Evolutionary conservation across 2,888 invertebrate species (phyloP).

Genomic region (Aphodius sticticus): DNA sequence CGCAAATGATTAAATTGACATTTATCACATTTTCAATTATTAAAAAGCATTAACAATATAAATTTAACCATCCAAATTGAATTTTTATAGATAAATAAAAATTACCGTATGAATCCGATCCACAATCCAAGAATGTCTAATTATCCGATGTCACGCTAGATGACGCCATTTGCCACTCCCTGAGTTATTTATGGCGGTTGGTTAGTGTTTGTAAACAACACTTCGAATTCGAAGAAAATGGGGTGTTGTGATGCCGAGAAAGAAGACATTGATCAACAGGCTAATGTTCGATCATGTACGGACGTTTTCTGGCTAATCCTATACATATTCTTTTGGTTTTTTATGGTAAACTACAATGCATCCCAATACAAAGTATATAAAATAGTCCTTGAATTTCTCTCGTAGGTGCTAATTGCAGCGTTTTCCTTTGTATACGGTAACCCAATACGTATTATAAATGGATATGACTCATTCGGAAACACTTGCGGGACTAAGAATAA

Average conservation of each 20-base stretch:
- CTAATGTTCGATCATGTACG: conserved; percentile 76
- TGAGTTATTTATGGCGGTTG: conserved; percentile 11
- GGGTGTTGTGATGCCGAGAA: conserved; percentile 72
- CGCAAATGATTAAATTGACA: neutral
- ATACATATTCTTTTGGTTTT: conserved; percentile 82
- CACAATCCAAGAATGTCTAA: neutral
- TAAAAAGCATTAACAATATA: neutral
- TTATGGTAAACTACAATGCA: conserved; percentile 71
- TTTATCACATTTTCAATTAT: neutral
- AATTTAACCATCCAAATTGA: neutral
- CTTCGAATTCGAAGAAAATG: conserved; percentile 58
- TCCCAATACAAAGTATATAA: conserved; percentile 24
- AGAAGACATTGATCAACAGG: conserved; percentile 60
- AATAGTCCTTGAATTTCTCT: conserved; percentile 40
- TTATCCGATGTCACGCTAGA: neutral
- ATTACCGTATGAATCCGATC: neutral
- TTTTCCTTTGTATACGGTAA: conserved; percentile 91
- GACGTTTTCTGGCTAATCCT: conserved; percentile 83
- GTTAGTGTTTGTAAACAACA: neutral
- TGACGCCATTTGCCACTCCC: neutral
- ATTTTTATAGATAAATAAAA: neutral
- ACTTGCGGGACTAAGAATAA: conserved; percentile 90
- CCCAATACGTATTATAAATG: conserved; percentile 85
- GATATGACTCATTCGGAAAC: conserved; percentile 94
- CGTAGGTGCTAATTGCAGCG: conserved; percentile 81